Conservation (phyloP, 2,888 invertebrate species). For the Hydroisotoma schaefferi region DNA sequence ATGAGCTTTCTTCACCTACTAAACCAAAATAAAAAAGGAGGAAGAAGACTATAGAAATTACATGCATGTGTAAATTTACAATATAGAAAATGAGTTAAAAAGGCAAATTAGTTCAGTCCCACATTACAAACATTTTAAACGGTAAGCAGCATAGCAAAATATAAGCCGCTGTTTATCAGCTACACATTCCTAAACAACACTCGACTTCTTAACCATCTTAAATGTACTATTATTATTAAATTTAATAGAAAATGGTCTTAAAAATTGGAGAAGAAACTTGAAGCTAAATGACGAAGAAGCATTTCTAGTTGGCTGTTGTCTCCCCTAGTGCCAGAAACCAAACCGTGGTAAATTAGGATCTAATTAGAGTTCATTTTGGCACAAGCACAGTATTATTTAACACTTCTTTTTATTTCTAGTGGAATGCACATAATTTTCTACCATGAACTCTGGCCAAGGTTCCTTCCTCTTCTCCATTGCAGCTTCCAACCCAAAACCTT, state of each 20-base stretch:
- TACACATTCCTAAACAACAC: too few relatives aligned
- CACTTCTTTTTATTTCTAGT: conserved; percentile 33
- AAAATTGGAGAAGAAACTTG: conserved; percentile 29
- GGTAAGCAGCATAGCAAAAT: too few relatives aligned
- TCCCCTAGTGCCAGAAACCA: conserved; percentile 35
- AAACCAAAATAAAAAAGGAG: not conserved
- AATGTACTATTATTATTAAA: too few relatives aligned
- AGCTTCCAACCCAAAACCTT: too few relatives aligned
- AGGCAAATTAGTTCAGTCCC: not conserved
- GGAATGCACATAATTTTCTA: conserved; percentile 35
- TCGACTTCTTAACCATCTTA: too few relatives aligned
- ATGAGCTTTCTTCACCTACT: not conserved
- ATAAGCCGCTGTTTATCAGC: too few relatives aligned
- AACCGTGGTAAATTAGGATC: conserved; percentile 46
- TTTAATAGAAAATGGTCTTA: too few relatives aligned
- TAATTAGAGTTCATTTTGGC: conserved; percentile 46
- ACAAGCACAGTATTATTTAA: conserved; percentile 38
- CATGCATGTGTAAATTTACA: not conserved
- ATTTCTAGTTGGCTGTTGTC: conserved; percentile 21
- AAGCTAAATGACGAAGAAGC: conserved; percentile 30
- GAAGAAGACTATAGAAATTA: too few relatives aligned
- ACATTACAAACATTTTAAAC: not conserved
- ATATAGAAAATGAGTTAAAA: not conserved
- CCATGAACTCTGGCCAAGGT: not conserved
- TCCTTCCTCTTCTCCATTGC: not conserved